Evolutionary conservation across 2,797 vertebrate species (phyloP), one percentile per base, ranked within the genome.

Genomic region (Manis crassicaudata): DNA sequence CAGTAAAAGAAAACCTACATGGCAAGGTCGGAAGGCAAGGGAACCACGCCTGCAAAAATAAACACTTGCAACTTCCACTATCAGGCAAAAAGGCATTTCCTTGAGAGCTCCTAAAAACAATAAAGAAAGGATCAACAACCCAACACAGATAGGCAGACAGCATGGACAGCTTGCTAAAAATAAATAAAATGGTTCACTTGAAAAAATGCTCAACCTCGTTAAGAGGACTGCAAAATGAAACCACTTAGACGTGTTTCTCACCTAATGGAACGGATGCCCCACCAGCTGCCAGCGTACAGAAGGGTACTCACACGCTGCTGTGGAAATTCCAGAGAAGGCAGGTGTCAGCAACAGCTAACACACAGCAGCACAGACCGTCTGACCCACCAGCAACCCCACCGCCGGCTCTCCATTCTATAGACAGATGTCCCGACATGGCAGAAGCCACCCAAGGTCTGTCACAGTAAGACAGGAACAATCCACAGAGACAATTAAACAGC

Each of bases 361-460:
- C 13, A 63, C 37, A n/a, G 7, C 27, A 21, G 76, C 60, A 9
- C 88, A 52, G 46, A 6, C n/a, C 29, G 7, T 6, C 0, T 4
- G 37, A 72, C 27, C 72, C 0, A 20, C 52, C 23, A 52, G 7
- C 60, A 76, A 32, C 11, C 11, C 86, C 52, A 37, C 3, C 0
- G 67, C n/a, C 52, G 9, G 12, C 27, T 8, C 25, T 56, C 84
- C 23, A 1, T 4, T 21, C 60, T 32, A 32, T 8, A 37, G 29
- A 21, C 1, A 27, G 4, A 18, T 29, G 14, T 23, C 5, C 11
- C 46, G 0, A 27, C 37, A 7, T 0, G 11, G 6, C 60, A 63
- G 63, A 63, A 50, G 62, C 12, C 56, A 25, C 29, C 13, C 43
- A 46, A 46, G 43, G 73, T 70, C 2, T 27, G 10, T 5, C 21